Base-by-base conservation (phyloP, 2,888 invertebrate genomes). In the Oscheius onirici region DNA sequence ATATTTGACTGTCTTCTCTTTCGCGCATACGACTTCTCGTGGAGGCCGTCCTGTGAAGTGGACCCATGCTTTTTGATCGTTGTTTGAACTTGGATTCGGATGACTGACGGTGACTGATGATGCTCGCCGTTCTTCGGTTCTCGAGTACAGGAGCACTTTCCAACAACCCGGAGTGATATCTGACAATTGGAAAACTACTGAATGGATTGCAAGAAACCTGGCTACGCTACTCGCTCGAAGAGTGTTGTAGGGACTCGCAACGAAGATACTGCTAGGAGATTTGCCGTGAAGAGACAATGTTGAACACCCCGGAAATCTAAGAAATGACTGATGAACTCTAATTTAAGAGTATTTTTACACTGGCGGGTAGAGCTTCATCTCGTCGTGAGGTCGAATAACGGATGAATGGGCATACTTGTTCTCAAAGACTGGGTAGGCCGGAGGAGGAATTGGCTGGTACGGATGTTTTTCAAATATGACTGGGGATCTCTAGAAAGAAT, bases 361-460 rank as follows among this genome's bases (percentile, higher is more conserved):
- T 13, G 87, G 87, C 11, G 87, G 87, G 68, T 85, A 88, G 11
- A 87, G 81, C 65, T 87, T 87, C 78, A 84, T 81, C 69, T 87
- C 87, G 40, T 86, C 82, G 46, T 84, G 83, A 2, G 86, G 85
- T 55, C 81, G 81, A 20, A 85, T 84, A 11, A 86, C 67, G 17
- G 83, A 75, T 3, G 84, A 79, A 57, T 82, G 83, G 2, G 87
- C 88, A 73, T 88, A 83, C n/a, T 71, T 75, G 65, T 88, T 88
- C 65, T 82, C 83, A 3, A 88, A 74, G 17, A 87, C 84, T 13
- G 87, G 81, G 71, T 83, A 83, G 0, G 85, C 82, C 8, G 85
- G 86, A 15, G 87, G 87, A 28, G 86, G 86, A 51, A 87, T 71
- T 13, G 88, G 86, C 71, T 85, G 83, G 69, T 86, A 87, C 6